These are phyloP conservation scores for Gymnosoma rotundatum DNA, from an alignment of 2,888 invertebrate species.

Conservation along the genomic window DNA sequence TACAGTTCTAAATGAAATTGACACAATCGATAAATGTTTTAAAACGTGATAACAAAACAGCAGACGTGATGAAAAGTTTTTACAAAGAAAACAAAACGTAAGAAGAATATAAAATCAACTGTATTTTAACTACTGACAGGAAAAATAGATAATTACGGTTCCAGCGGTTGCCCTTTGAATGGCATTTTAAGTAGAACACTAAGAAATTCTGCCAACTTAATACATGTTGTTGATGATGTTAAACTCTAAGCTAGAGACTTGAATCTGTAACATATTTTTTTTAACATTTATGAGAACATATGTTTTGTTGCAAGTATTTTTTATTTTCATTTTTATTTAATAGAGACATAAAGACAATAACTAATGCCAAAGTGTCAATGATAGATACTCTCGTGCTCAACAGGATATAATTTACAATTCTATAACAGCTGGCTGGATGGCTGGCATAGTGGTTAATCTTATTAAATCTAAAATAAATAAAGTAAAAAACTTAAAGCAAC, in stretches of 20 bases:
- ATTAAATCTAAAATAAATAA: background rate
- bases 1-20: constrained; percentile 6
- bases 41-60: constrained; percentile 62
- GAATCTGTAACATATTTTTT: background rate
- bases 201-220: background rate
- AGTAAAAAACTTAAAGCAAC: background rate
- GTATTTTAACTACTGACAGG: constrained; percentile 42
- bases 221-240: background rate
- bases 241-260: background rate
- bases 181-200: background rate
- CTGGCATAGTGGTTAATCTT: background rate
- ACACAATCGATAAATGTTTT: constrained; percentile 52
- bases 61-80: constrained; percentile 66
- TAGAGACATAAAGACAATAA: background rate
- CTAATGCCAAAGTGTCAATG: constrained; percentile 46
- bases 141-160: constrained; percentile 66
- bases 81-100: constrained; percentile 4
- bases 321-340: constrained; percentile 27
- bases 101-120: background rate
- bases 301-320: background rate
- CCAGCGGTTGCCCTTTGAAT: constrained; percentile 67
- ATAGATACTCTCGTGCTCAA: constrained; percentile 31
- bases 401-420: constrained; percentile 19
- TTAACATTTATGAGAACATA: background rate
- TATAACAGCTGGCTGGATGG: constrained; percentile 54